phyloP scores from a whole-genome alignment of 1,140 invertebrate species.

The Nasonia vitripennis region DNA sequence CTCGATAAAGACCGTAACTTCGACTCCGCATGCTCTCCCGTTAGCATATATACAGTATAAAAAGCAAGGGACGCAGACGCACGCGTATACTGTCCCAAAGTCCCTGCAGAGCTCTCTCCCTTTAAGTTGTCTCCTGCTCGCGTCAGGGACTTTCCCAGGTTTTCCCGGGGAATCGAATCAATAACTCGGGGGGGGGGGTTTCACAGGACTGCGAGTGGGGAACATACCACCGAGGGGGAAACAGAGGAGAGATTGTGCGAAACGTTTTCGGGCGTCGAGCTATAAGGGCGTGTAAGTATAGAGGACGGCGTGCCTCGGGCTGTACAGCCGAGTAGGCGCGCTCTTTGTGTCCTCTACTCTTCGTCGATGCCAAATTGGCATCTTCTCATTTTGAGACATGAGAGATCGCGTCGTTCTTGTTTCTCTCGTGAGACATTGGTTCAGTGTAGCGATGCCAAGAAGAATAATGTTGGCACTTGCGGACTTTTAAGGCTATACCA shows the following conservation, averaged over 20 bases:
- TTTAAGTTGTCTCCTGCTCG: background rate
- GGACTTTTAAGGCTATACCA: background rate
- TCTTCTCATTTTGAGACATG: no score
- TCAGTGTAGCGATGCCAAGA: background rate
- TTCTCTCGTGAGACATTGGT: background rate
- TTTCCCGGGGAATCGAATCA: slow-evolving; percentile 49
- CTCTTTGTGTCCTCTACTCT: background rate
- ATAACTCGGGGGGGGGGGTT: slow-evolving; percentile 2
- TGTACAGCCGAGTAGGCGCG: background rate
- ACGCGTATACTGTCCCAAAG: background rate
- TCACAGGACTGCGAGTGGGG: background rate
- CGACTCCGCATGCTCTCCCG: background rate
- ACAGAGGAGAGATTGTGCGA: slow-evolving; percentile 22
- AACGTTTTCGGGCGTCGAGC: slow-evolving; percentile 1
- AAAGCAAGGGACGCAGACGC: background rate
- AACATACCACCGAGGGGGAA: background rate
- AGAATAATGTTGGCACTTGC: background rate
- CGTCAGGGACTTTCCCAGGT: slow-evolving; percentile 41
- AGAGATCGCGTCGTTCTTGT: no score
- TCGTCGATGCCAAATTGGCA: slow-evolving; percentile 28
- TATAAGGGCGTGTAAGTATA: background rate
- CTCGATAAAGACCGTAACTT: background rate
- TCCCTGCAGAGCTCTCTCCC: background rate
- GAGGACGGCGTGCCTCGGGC: background rate
- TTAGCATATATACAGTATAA: background rate